Evolutionary conservation across 2,113 vertebrate species (phyloP).

Genomic region (Aptenodytes forsteri): DNA sequence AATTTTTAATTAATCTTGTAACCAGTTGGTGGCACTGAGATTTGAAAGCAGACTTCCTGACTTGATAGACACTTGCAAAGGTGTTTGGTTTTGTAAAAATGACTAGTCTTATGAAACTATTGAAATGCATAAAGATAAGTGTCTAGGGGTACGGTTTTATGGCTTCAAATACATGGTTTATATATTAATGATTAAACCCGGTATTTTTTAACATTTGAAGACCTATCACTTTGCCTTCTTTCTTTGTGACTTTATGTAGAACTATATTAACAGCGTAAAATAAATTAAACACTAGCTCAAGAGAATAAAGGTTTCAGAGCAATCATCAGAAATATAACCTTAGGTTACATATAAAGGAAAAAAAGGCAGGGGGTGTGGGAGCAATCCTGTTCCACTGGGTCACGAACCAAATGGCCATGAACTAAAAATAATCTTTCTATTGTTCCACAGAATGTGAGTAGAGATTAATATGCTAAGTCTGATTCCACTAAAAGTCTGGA

Average conservation of each 20-base stretch:
- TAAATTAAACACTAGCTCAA: not conserved
- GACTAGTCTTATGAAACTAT: not conserved
- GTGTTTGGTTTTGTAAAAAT: not conserved
- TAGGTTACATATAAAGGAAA: not conserved
- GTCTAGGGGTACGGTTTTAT: not conserved
- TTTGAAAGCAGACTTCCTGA: not conserved
- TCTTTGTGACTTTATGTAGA: not conserved
- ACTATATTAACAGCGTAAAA: not conserved
- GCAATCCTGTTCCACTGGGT: constrained; percentile 56
- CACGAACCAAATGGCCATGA: constrained; percentile 6
- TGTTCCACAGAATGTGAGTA: constrained; percentile 28
- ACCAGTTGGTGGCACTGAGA: not conserved
- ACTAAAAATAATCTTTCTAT: constrained; percentile 62
- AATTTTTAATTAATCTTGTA: constrained; percentile 24
- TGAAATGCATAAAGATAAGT: not conserved
- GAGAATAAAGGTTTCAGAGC: not conserved
- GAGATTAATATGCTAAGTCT: constrained; percentile 51
- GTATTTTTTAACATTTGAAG: not conserved
- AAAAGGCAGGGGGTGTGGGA: not conserved
- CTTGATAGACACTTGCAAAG: not conserved
- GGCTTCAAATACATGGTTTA: not conserved
- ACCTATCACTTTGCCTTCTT: not conserved
- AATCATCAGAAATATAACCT: not conserved
- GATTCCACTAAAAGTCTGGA: not conserved
- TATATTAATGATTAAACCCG: not conserved